Conservation (phyloP, 2,113 vertebrate species). For the Phylloscopus whistleri region DNA sequence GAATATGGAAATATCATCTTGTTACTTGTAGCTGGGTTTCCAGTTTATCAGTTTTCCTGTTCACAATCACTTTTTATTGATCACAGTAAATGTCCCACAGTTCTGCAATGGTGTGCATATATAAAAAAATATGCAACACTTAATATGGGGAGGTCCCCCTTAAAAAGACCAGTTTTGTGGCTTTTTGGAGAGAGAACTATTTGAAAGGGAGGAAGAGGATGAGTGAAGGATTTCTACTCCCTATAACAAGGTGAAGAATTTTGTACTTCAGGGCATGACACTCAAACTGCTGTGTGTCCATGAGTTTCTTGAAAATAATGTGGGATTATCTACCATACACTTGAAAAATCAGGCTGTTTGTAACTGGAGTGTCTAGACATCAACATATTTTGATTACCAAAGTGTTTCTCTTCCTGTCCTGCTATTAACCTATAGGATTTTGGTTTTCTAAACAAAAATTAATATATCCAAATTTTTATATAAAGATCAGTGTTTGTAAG, state of each 20-base stretch:
- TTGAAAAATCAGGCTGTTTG: not conserved
- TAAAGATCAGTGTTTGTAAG: not conserved
- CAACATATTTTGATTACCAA: not conserved
- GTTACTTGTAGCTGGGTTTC: not conserved
- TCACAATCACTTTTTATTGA: not conserved
- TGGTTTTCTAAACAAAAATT: not conserved
- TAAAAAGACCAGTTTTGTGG: not conserved
- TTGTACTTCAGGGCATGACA: not conserved
- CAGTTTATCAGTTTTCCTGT: not conserved
- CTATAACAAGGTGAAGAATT: not conserved
- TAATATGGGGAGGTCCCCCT: accelerated
- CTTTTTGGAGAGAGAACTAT: not conserved
- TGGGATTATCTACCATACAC: not conserved
- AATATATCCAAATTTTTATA: not conserved
- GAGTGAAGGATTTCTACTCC: not conserved
- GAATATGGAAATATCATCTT: not conserved
- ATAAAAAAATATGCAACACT: not conserved
- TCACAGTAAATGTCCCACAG: not conserved
- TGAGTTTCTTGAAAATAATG: not conserved
- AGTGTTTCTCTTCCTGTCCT: not conserved
- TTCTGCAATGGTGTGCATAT: not conserved
- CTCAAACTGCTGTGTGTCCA: not conserved
- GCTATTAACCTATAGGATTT: not conserved
- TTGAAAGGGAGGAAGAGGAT: not conserved
- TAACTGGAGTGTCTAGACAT: not conserved